These are phyloP conservation scores for Cepaea hortensis DNA, from an alignment of 2,888 invertebrate genomes.

Conservation along the genomic window DNA sequence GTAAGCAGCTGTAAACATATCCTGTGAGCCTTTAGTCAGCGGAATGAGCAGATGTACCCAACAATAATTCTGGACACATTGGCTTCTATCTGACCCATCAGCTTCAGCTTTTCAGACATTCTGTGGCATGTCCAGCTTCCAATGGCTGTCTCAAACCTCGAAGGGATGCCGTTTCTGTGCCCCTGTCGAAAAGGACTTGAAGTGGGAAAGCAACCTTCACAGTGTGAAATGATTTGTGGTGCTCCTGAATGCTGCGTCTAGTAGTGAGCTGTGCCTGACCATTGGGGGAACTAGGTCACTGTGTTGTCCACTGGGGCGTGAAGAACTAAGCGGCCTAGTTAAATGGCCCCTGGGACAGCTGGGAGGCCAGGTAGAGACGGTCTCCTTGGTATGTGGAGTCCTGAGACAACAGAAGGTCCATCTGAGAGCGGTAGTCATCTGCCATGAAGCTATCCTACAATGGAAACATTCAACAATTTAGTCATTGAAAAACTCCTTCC, in stretches of 20 bases:
- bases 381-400: slow-evolving; percentile 89
- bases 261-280: slow-evolving; percentile 44
- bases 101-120: slow-evolving; percentile 34
- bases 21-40: not conserved
- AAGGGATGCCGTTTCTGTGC: slow-evolving; percentile 9
- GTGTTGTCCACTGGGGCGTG: slow-evolving; percentile 38
- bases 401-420: slow-evolving; percentile 95
- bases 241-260: slow-evolving; percentile 41
- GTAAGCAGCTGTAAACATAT: slow-evolving; percentile 11
- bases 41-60: not conserved
- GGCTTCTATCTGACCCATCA: slow-evolving; percentile 12
- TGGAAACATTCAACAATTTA: slow-evolving; percentile 68
- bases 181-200: slow-evolving; percentile 34
- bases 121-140: slow-evolving; percentile 28
- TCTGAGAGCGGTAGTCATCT: slow-evolving; percentile 92
- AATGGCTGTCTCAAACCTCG: slow-evolving; percentile 26
- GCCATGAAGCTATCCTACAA: slow-evolving; percentile 89
- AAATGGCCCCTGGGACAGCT: slow-evolving; percentile 77
- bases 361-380: slow-evolving; percentile 75
- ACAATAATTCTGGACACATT: not conserved
- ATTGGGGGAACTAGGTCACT: slow-evolving; percentile 42
- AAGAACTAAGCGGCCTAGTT: slow-evolving; percentile 60
- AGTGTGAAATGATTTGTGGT: slow-evolving; percentile 15
- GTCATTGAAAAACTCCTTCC: too few relatives aligned
- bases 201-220: slow-evolving; percentile 20